A percentile compares a stretch with the other conserved stretches of the same genome.
phyloP scores from a whole-genome alignment of 2,797 vertebrate genomes.

The Pseudochirops cupreus region DNA sequence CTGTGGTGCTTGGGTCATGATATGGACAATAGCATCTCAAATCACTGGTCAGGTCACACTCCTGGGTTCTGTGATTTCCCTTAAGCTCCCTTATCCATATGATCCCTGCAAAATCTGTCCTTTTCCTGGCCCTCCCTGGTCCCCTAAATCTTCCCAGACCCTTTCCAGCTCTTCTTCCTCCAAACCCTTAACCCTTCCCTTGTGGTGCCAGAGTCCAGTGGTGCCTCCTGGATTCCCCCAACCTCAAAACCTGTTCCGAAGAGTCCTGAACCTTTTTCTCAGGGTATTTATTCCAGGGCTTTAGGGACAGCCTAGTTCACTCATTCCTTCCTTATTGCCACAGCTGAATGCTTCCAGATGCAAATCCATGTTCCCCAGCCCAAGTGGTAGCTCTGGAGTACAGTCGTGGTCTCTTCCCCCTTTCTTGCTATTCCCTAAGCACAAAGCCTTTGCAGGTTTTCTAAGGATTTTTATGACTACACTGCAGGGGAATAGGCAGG shows the following conservation, averaged over 20 bases:
- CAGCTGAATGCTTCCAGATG: neutral
- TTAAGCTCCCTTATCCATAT: neutral
- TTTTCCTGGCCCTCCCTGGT: neutral
- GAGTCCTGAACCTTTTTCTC: neutral
- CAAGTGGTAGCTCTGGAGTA: neutral
- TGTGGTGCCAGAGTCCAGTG: neutral
- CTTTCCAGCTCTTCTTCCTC: neutral
- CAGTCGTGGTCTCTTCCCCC: neutral
- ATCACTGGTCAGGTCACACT: neutral
- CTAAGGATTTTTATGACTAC: neutral
- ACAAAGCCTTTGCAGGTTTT: neutral
- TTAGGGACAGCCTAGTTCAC: neutral
- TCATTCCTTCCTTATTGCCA: neutral
- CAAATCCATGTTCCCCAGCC: neutral
- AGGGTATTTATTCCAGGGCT: neutral
- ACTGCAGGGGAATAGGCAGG: neutral
- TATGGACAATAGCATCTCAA: neutral
- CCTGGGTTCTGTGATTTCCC: neutral
- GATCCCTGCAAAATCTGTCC: neutral
- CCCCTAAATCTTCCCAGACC: neutral
- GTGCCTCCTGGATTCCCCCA: neutral
- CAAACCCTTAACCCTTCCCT: neutral
- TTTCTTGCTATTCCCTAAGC: neutral
- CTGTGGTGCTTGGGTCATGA: neutral
- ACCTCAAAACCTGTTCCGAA: neutral